These are phyloP conservation scores for Camponotus floridanus DNA, from an alignment of 1,140 invertebrate species.

Conservation along the genomic window DNA sequence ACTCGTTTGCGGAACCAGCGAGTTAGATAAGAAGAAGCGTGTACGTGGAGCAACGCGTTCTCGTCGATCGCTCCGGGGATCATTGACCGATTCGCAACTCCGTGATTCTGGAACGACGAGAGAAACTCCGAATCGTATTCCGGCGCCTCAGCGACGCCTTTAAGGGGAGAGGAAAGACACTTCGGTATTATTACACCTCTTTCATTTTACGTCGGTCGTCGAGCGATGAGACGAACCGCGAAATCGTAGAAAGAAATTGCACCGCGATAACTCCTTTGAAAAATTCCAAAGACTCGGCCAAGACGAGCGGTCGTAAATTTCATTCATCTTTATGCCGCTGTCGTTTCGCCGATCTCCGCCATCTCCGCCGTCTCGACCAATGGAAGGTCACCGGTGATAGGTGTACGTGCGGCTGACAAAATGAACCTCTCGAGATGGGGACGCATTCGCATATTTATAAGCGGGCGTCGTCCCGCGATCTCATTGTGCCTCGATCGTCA, in stretches of 20 bases:
- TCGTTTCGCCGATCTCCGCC: slow-evolving; percentile 18
- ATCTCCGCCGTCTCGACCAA: background rate
- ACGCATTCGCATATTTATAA: slow-evolving; percentile 59
- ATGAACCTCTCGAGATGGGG: slow-evolving; percentile 25
- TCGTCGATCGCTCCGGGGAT: slow-evolving; percentile 70
- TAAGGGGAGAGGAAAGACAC: background rate
- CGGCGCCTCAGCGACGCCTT: background rate
- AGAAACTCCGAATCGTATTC: slow-evolving; percentile 6
- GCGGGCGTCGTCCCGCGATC: slow-evolving; percentile 6
- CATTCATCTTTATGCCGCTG: slow-evolving; percentile 28
- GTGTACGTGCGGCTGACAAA: background rate
- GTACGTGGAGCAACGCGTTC: slow-evolving; percentile 76
- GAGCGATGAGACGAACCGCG: background rate
- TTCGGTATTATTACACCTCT: background rate
- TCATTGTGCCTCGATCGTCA: slow-evolving; percentile 36
- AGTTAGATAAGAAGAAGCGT: slow-evolving; percentile 69
- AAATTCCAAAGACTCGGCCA: background rate
- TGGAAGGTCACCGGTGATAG: slow-evolving; percentile 33
- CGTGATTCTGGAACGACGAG: background rate
- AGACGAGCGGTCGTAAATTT: slow-evolving; percentile 29
- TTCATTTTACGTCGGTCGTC: background rate
- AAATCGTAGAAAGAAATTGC: background rate
- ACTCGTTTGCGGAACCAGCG: slow-evolving; percentile 46
- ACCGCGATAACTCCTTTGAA: background rate
- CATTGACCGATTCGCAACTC: slow-evolving; percentile 49